These are phyloP conservation scores for Heteropelma amictum DNA, from an alignment of 2,888 invertebrate genomes.

Conservation along the genomic window DNA sequence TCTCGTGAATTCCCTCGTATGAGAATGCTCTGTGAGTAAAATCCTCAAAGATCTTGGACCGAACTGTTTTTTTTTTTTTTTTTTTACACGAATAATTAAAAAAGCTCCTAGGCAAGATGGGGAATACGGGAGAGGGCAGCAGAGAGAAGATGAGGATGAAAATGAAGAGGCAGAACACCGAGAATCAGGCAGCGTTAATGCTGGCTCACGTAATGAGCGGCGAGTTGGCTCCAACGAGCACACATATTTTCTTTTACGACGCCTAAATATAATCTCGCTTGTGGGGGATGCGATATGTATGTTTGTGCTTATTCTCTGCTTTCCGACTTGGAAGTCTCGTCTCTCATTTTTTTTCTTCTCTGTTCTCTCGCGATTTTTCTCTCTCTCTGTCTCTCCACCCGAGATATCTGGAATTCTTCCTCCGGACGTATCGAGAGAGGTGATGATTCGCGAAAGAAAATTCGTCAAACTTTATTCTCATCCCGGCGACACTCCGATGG, in stretches of 20 bases:
- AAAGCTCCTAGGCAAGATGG: conserved; percentile 16
- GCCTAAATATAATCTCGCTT: conserved; percentile 77
- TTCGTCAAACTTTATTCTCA: background rate
- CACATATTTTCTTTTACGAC: conserved; percentile 77
- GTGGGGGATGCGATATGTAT: conserved; percentile 54
- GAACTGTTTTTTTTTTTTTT: background rate
- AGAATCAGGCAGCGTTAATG: conserved; percentile 68
- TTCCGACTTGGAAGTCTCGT: background rate
- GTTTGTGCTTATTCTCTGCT: conserved; percentile 20
- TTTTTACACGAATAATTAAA: background rate
- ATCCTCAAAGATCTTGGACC: background rate
- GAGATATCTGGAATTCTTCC: background rate
- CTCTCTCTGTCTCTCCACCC: background rate
- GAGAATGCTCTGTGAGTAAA: too few relatives aligned
- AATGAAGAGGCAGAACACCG: background rate
- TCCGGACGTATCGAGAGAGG: conserved; percentile 24
- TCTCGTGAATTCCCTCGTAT: background rate
- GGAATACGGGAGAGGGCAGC: conserved; percentile 4
- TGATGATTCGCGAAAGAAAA: conserved; percentile 21
- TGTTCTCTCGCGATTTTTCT: background rate
- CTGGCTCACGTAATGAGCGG: conserved; percentile 77
- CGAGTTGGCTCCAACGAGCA: conserved; percentile 76
- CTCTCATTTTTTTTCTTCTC: background rate
- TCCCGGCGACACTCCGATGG: background rate
- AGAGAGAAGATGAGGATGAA: conserved; percentile 25